Base-by-base conservation (phyloP, 2,888 invertebrate genomes). In the Habrosyne pyritoides region DNA sequence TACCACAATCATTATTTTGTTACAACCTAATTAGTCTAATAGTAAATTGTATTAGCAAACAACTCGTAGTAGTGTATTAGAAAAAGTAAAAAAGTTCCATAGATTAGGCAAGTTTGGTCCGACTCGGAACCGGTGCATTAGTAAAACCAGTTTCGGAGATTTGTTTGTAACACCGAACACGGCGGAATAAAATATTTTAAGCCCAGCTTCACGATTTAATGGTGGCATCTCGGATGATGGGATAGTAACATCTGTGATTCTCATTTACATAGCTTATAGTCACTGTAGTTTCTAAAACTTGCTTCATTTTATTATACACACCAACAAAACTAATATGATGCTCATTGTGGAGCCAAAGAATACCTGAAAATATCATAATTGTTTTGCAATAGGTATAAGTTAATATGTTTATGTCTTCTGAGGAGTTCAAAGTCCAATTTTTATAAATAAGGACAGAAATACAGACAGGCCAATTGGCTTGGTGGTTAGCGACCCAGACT, bases 121-220 rank as follows among this genome's bases (percentile, higher is more conserved):
- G 10, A 24, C 24, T 51, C 54, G 60, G 64, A 72, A 69, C 75
- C 67, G 67, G 67, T 70, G 74, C 71, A 74, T 71, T 72, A 69
- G 63, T 57, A 73, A 83, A 82, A 80, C 71, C 52, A 81, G 82
- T 81, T 69, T n/a, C 18, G 7, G 18, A 6, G 53, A 55, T 52
- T 69, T 77, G 79, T 81, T 71, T 66, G 65, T 67, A 58, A 28
- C 28, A 12, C 28, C 28, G 18, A 26, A 7, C 3, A n/a, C n/a
- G 26, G 14, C 28, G 28, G 50, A 28, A 28, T 50, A 28, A 53
- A 42, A 42, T 42, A 42, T 42, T 42, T 42, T 14, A 42, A 18
- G 36, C 0, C 6, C n/a, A 42, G 14, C 36, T 42, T 33, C 14
- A 18, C 42, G 24, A 3, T 24, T 24, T 24, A 24, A 24, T 57